Percentiles rank a stretch among this genome's conserved stretches.
These are phyloP conservation scores for Apis mellifera DNA, from an alignment of 1,140 invertebrate species.

Conservation along the genomic window Amel_HAv3.1 CM009936.2:3633501-3634000, in stretches of 20 bases:
- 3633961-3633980: constrained; percentile 42
- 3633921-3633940: constrained; percentile 76
- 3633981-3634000: constrained; percentile 27
- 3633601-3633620: constrained; percentile 5
- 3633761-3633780: background rate
- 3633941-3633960: constrained; percentile 73
- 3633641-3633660: background rate
- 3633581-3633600: background rate
- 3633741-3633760: constrained; percentile 23
- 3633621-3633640: background rate
- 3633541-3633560: constrained; percentile 2
- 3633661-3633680: background rate
- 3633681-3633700: background rate
- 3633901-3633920: constrained; percentile 67
- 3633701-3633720: background rate
- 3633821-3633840: background rate
- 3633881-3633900: constrained; percentile 10
- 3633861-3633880: constrained; percentile 18
- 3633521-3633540: background rate
- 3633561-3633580: too few species aligned
- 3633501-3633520: background rate
- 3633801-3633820: constrained; percentile 6
- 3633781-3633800: constrained; percentile 30
- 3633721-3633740: constrained; percentile 2
- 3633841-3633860: background rate